Conservation (phyloP, 2,888 invertebrate genomes). For the Acanthosoma haemorrhoidale region DNA sequence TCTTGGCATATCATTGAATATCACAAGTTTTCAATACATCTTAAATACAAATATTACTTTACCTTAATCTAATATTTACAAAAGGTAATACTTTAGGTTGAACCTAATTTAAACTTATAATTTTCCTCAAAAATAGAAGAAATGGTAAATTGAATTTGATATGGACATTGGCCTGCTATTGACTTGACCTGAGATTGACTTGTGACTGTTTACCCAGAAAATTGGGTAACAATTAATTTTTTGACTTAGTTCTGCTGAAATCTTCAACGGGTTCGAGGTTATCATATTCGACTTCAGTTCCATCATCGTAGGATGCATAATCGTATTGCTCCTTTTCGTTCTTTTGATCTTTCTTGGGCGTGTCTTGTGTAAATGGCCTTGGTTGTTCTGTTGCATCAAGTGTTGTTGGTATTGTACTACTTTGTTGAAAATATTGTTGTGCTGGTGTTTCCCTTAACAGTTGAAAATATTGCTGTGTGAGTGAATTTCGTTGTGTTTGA, state of each 20-base stretch:
- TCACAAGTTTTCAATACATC: constrained; percentile 18
- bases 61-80: constrained; percentile 30
- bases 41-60: constrained; percentile 22
- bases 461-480: constrained; percentile 30
- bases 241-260: constrained; percentile 40
- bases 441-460: constrained; percentile 28
- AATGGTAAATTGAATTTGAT: constrained; percentile 4
- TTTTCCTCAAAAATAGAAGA: constrained; percentile 11
- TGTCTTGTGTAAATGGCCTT: constrained; percentile 44
- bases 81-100: constrained; percentile 7
- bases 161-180: too few relatives aligned
- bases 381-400: constrained; percentile 47
- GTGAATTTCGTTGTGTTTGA: too few relatives aligned
- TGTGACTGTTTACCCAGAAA: not conserved
- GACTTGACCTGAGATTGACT: constrained; percentile 19
- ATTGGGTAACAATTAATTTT: constrained; percentile 12
- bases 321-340: constrained; percentile 61
- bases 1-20: constrained; percentile 8
- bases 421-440: constrained; percentile 9
- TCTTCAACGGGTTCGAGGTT: constrained; percentile 45
- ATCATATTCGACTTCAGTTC: constrained; percentile 49
- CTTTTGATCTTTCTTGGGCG: constrained; percentile 12
- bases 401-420: too few relatives aligned
- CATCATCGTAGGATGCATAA: constrained; percentile 78
- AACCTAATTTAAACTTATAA: not conserved